Percentiles rank a stretch among this genome's conserved stretches.
phyloP scores from a whole-genome alignment of 2,888 invertebrate species.

The Morpho achilles region DNA sequence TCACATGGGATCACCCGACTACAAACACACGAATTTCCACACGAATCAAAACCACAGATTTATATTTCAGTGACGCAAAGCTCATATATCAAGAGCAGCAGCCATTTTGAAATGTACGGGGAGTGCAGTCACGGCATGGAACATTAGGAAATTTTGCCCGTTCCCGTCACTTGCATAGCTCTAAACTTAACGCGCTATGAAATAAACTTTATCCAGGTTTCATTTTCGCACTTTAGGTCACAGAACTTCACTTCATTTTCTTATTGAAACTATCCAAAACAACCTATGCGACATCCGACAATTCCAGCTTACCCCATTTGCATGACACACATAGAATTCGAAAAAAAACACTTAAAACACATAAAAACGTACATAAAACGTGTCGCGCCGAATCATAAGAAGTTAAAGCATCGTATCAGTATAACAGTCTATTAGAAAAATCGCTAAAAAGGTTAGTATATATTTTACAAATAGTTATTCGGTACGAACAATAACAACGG shows the following conservation, averaged over 20 bases:
- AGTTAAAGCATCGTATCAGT: slow-evolving; percentile 74
- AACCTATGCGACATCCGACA: slow-evolving; percentile 79
- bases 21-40: slow-evolving; percentile 59
- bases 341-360: slow-evolving; percentile 77
- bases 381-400: slow-evolving; percentile 70
- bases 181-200: slow-evolving; percentile 47
- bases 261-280: slow-evolving; percentile 77
- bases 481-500: slow-evolving; percentile 99
- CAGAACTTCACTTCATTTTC: slow-evolving; percentile 71
- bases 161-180: slow-evolving; percentile 49
- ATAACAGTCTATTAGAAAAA: slow-evolving; percentile 78
- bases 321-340: slow-evolving; percentile 85
- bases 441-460: slow-evolving; percentile 83
- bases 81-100: slow-evolving; percentile 80
- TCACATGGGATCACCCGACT: slow-evolving; percentile 61
- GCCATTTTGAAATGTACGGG: slow-evolving; percentile 81
- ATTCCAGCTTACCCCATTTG: slow-evolving; percentile 85
- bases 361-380: slow-evolving; percentile 74
- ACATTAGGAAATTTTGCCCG: slow-evolving; percentile 70
- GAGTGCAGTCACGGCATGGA: slow-evolving; percentile 79
- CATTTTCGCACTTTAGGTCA: slow-evolving; percentile 69
- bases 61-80: slow-evolving; percentile 81
- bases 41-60: slow-evolving; percentile 69
- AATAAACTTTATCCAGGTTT: slow-evolving; percentile 63
- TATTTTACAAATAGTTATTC: slow-evolving; percentile 86